Percentiles rank a stretch among this genome's conserved stretches.
These are phyloP conservation scores for Caretta caretta DNA, from an alignment of 2,113 vertebrate genomes.

Conservation along the genomic window DNA sequence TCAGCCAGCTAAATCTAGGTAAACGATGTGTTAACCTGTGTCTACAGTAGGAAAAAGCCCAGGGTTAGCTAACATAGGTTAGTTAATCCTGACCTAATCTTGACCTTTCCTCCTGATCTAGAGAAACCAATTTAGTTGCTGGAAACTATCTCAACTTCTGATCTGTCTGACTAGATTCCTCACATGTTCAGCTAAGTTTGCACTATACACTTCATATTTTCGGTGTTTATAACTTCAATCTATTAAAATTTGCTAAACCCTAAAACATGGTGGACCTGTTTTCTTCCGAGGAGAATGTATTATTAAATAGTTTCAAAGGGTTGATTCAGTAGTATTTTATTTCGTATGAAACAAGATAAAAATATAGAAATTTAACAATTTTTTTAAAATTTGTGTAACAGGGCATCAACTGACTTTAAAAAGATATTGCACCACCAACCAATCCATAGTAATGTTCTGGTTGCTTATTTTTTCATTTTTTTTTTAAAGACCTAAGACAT, in stretches of 20 bases:
- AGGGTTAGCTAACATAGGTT: background rate
- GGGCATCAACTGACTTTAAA: background rate
- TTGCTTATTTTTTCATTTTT: background rate
- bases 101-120: background rate
- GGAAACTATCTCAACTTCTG: background rate
- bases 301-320: background rate
- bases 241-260: background rate
- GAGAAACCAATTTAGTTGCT: background rate
- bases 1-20: background rate
- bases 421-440: background rate
- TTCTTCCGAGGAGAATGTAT: slow-evolving; percentile 12
- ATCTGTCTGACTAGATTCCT: slow-evolving; percentile 51
- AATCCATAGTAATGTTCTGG: background rate
- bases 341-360: background rate
- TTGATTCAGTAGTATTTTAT: background rate
- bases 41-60: background rate
- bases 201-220: background rate
- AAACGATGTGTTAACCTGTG: background rate
- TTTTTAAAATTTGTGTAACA: background rate
- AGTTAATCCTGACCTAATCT: background rate
- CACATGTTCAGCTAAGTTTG: background rate
- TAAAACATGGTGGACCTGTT: background rate
- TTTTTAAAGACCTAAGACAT: background rate
- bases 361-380: background rate
- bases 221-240: background rate